Evolutionary conservation across 2,113 vertebrate genomes (phyloP), one percentile per base, ranked within the genome.

Genomic region (Aphyosemion australe): DNA sequence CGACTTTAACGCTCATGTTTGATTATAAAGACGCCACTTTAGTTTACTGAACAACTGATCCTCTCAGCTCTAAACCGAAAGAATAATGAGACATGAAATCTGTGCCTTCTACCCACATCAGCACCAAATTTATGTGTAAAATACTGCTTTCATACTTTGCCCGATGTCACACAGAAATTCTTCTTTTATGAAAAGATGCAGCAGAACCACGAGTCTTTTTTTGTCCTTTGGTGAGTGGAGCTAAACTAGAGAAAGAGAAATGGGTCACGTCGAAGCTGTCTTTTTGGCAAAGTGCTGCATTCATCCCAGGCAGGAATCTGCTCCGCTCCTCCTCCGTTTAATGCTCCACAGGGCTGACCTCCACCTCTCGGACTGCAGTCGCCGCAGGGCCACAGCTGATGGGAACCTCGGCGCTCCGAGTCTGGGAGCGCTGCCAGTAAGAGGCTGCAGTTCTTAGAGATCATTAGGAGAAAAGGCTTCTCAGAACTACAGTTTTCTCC

Each of bases 361-460:
- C 54, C 77, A 52, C 65, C 60, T 80, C 69, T 66, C 8, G 8
- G 59, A 75, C 80, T 49, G 18, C 43, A 50, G 63, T 67, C 47
- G 3, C 61, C 0, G 10, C 39, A 41, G 68, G 46, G 43, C 66
- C 62, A 14, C 34, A 61, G 46, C 85, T 77, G 78, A 84, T 84
- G 79, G 69, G 79, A 70, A 70, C 26, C 70, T 75, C 41, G 55
- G 56, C 34, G 74, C 77, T 72, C 47, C 46, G n/a, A 46, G 42
- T 78, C 76, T 84, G 82, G 80, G 88, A 88, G 69, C 13, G 48
- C 46, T 76, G 85, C 88, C 83, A 86, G 69, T 47, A 55, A 61
- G 48, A 57, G 53, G 56, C 53, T 74, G 45, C 41, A 48, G 34
- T 39, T 63, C 14, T 50, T 49, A 26, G 32, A 41, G 21, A 76